Conservation (phyloP, 2,113 vertebrate species). For the Pandion haliaetus region DNA sequence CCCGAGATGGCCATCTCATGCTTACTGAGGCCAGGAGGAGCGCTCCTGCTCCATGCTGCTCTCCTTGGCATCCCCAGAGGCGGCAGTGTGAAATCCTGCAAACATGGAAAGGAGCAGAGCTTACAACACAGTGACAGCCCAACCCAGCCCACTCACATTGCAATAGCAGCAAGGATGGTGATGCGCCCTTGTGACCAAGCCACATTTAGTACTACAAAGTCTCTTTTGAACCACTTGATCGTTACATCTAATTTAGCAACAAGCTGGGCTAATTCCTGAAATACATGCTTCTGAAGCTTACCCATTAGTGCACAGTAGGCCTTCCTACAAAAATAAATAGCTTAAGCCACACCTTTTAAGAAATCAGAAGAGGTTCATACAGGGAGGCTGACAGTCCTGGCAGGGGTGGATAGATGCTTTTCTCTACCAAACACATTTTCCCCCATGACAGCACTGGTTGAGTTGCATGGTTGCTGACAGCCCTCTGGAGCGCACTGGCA, state of each 20-base stretch:
- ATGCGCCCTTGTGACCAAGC: rapidly evolving
- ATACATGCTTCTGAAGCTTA: background rate
- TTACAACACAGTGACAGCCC: background rate
- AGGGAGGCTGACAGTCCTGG: background rate
- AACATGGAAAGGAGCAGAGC: constrained; percentile 48
- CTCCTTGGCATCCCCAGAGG: background rate
- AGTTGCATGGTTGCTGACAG: rapidly evolving
- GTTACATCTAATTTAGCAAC: background rate
- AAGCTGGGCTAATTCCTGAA: background rate
- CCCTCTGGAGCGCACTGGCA: background rate
- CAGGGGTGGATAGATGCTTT: background rate
- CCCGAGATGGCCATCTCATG: background rate
- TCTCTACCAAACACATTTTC: background rate
- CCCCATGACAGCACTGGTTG: rapidly evolving
- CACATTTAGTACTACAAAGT: background rate
- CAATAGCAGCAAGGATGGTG: background rate
- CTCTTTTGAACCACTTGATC: background rate
- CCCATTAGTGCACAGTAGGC: background rate
- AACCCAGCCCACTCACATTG: background rate
- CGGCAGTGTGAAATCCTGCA: constrained; percentile 49
- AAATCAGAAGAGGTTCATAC: background rate
- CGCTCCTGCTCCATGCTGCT: background rate
- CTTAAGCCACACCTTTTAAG: background rate
- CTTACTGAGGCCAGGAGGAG: background rate
- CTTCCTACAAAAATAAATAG: background rate